phyloP scores from a whole-genome alignment of 2,888 invertebrate species.

The Diploptera punctata region DNA sequence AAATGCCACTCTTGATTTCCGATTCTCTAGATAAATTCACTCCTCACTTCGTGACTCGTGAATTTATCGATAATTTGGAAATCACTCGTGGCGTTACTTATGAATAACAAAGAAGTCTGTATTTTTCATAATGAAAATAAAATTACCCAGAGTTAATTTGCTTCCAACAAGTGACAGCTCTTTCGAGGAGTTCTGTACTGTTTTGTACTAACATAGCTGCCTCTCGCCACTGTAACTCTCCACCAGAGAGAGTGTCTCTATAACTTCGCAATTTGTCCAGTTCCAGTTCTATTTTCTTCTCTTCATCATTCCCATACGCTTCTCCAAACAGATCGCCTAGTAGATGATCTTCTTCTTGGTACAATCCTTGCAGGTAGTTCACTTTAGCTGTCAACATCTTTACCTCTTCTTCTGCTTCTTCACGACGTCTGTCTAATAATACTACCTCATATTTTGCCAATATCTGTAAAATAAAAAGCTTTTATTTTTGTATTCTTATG shows the following conservation, averaged over 20 bases:
- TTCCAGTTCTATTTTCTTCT: constrained; percentile 42
- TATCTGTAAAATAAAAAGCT: constrained; percentile 46
- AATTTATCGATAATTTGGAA: too few species aligned
- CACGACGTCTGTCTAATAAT: constrained; percentile 47
- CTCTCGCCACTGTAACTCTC: constrained; percentile 51
- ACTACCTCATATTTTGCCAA: constrained; percentile 47
- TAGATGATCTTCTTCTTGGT: constrained; percentile 50
- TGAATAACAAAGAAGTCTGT: too few species aligned
- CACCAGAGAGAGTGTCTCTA: constrained; percentile 51
- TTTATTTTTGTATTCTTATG: too few species aligned
- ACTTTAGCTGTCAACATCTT: constrained; percentile 48
- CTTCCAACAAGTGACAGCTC: constrained; percentile 38
- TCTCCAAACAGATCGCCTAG: constrained; percentile 44
- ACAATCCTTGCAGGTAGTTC: constrained; percentile 49
- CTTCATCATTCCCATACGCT: constrained; percentile 40
- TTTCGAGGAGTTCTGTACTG: constrained; percentile 48
- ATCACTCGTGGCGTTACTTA: too few species aligned
- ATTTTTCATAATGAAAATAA: too few species aligned
- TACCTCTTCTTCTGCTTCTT: constrained; percentile 49
- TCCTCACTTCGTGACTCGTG: too few species aligned
- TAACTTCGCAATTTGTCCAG: constrained; percentile 52
- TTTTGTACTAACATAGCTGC: constrained; percentile 50
- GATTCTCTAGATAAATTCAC: too few species aligned
- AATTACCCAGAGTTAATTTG: constrained; percentile 12
- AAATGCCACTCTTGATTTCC: too few species aligned